Base-by-base conservation (phyloP, 1,140 invertebrate species). In the Littorina saxatilis region DNA sequence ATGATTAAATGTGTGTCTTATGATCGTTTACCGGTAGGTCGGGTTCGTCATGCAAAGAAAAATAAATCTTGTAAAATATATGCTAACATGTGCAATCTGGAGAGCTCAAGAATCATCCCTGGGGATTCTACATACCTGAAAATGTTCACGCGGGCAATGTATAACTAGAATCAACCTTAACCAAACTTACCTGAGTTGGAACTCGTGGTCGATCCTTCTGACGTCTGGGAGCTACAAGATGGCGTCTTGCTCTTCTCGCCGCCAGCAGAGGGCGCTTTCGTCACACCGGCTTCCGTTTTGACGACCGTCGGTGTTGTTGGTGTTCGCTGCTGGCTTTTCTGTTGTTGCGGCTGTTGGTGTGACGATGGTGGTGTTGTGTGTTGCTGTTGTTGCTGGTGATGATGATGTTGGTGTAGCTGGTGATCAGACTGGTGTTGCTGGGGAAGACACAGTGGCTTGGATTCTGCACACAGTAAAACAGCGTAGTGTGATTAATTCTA, bases 181-280 rank as follows among this genome's bases (percentile, higher is more conserved):
- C 55, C 76, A 52, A 35, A 23, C 37, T 63, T 43, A 11, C 35
- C 55, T 13, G 55, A 27, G 58, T 23, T 39, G 27, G 40, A 50
- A 43, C 52, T 43, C n/a, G 76, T 37, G 4, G 76, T 63, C 37
- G 76, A 78, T 2, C 55, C 55, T 35, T 78, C 70, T 0, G 70
- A 40, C n/a, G n/a, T n/a, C n/a, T n/a, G 27, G 39, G 76, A 78
- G 43, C 76, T 78, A 63, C 76, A 78, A n/a, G 76, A 78, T 20
- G 76, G 76, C 76, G 55, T 78, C 76, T 78, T 78, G 76, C 55
- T 78, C 39, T 78, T 78, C 76, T 78, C 76, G 5, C 76, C 76
- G 23, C 37, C 37, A 35, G 39, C 37, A 35, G 39, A 9, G 58
- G 76, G 1, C 35, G 58, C 39, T 35, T 17, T 23, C n/a, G n/a